These are phyloP conservation scores for Ariopsis seemanni DNA, from an alignment of 2,113 vertebrate genomes.

Conservation along the genomic window DNA sequence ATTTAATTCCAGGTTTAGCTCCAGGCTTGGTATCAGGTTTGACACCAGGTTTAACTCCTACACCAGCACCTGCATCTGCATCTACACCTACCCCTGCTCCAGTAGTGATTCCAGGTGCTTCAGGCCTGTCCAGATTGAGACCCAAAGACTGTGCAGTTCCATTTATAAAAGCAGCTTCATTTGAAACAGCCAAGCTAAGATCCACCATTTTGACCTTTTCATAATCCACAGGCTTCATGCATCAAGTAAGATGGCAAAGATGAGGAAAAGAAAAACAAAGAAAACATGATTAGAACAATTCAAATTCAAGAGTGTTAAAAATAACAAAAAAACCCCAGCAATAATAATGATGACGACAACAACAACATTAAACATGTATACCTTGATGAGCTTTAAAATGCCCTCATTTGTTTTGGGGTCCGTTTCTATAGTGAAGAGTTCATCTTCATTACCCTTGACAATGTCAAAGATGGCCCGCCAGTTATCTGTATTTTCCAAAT, in stretches of 20 bases:
- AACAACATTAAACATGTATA: constrained; percentile 40
- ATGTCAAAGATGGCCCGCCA: constrained; percentile 85
- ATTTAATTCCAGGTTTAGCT: constrained; percentile 24
- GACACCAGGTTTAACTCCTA: constrained; percentile 16
- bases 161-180: constrained; percentile 76
- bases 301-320: neutral
- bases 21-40: constrained; percentile 27
- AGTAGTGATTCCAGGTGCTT: neutral
- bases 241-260: neutral
- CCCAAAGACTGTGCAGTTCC: constrained; percentile 49
- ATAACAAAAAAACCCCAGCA: neutral
- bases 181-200: constrained; percentile 74
- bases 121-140: constrained; percentile 4
- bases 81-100: constrained; percentile 34
- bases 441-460: constrained; percentile 83
- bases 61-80: constrained; percentile 24
- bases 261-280: neutral
- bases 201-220: constrained; percentile 69
- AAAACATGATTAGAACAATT: neutral
- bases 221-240: constrained; percentile 70
- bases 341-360: neutral
- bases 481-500: constrained; percentile 81
- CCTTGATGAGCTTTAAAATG: constrained; percentile 81
- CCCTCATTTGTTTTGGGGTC: constrained; percentile 87
- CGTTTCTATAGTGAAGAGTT: constrained; percentile 82